Evolutionary conservation across 2,888 invertebrate species (phyloP).

Genomic region (Pristionchus japonicus): DNA sequence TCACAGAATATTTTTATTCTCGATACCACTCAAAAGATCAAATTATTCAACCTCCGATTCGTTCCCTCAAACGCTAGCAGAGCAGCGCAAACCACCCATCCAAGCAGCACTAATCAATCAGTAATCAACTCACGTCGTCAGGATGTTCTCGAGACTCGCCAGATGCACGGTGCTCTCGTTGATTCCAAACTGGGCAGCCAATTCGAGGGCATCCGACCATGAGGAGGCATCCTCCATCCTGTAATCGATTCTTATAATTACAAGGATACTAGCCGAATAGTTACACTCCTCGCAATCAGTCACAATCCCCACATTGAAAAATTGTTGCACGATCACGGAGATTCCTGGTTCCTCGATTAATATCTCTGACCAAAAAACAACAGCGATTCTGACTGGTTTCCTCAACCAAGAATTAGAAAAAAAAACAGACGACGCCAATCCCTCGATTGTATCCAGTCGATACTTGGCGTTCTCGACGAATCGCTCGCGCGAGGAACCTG

Average conservation of each 20-base stretch:
- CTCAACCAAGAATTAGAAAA: neutral
- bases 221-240: slow-evolving; percentile 58
- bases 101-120: too few relatives aligned
- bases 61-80: too few relatives aligned
- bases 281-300: too few relatives aligned
- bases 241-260: neutral
- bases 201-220: slow-evolving; percentile 59
- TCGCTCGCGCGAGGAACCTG: slow-evolving; percentile 60
- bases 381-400: neutral
- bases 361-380: neutral
- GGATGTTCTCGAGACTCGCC: slow-evolving; percentile 62
- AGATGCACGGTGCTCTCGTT: slow-evolving; percentile 60
- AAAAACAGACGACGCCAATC: slow-evolving; percentile 59
- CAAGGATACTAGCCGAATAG: too few relatives aligned
- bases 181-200: slow-evolving; percentile 58
- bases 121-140: slow-evolving; percentile 49
- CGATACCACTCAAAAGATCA: too few relatives aligned
- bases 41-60: too few relatives aligned
- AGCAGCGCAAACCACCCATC: too few relatives aligned
- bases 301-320: neutral
- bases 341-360: neutral
- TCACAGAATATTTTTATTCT: too few relatives aligned
- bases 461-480: slow-evolving; percentile 63
- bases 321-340: neutral
- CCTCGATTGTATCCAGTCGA: slow-evolving; percentile 60